Conservation (phyloP, 2,797 vertebrate species). For the Odontamblyopus rebecca region DNA sequence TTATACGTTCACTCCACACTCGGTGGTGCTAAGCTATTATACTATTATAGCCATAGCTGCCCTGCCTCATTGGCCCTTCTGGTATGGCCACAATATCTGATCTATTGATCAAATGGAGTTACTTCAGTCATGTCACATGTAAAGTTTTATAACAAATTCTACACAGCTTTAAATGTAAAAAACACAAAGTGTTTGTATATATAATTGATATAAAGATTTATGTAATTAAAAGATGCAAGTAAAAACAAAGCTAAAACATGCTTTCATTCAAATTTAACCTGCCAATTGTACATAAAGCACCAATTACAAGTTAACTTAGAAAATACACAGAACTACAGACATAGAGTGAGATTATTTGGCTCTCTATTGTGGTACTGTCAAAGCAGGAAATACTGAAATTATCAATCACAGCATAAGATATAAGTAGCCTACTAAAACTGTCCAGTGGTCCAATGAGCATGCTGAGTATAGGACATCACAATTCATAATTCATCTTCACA, state of each 20-base stretch:
- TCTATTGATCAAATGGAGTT: neutral
- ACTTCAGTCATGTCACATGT: neutral
- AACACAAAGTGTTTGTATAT: neutral
- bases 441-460: neutral
- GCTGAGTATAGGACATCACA: neutral
- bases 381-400: neutral
- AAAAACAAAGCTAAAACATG: neutral
- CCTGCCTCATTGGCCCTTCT: too few relatives aligned
- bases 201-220: constrained; percentile 5
- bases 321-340: too few relatives aligned
- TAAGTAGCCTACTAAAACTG: neutral
- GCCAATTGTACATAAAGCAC: neutral
- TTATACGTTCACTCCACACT: too few relatives aligned
- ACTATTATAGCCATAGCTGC: too few relatives aligned
- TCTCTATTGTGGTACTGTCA: neutral
- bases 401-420: neutral
- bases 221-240: constrained; percentile 2
- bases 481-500: neutral
- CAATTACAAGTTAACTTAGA: neutral
- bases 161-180: neutral
- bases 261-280: constrained; percentile 1
- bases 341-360: neutral
- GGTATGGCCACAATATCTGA: neutral
- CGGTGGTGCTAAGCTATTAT: too few relatives aligned
- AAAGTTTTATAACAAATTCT: neutral